Conservation (phyloP, 2,888 invertebrate genomes). For the Sclerodermus sp. region DNA sequence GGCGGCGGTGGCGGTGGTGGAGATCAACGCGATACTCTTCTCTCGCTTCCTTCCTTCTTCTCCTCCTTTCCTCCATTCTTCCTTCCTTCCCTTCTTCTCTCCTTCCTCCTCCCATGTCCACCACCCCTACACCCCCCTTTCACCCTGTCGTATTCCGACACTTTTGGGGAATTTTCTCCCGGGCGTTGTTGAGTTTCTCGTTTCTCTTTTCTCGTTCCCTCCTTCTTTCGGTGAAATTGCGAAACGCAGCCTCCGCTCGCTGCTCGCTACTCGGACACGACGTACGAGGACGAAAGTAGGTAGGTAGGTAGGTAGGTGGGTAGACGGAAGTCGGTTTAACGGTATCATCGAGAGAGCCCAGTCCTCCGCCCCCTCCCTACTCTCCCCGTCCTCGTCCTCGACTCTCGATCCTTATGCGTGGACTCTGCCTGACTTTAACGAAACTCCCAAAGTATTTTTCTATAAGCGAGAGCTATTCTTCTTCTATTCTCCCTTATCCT, state of each 20-base stretch:
- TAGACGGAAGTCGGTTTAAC: conserved; percentile 54
- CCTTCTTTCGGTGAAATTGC: neutral
- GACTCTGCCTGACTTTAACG: neutral
- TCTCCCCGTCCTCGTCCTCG: neutral
- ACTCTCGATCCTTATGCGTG: neutral
- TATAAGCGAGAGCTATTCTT: too few species aligned
- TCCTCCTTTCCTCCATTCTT: too few species aligned
- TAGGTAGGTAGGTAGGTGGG: conserved; percentile 48
- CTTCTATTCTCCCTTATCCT: too few species aligned
- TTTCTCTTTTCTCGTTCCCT: too few species aligned
- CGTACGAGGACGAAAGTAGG: conserved; percentile 25
- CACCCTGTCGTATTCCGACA: too few species aligned
- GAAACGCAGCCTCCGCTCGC: neutral
- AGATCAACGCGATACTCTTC: neutral
- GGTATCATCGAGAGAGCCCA: conserved; percentile 35
- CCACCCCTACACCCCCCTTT: too few species aligned
- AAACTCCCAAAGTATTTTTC: neutral
- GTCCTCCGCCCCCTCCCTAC: neutral
- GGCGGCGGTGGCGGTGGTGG: neutral
- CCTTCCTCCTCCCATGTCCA: too few species aligned
- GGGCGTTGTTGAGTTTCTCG: too few species aligned
- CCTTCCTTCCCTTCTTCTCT: too few species aligned
- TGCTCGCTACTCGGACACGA: too few species aligned
- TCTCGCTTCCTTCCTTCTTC: too few species aligned
- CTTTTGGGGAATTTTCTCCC: too few species aligned